Evolutionary conservation across 2,797 vertebrate species (phyloP).

Genomic region (Spondyliosoma cantharus): DNA sequence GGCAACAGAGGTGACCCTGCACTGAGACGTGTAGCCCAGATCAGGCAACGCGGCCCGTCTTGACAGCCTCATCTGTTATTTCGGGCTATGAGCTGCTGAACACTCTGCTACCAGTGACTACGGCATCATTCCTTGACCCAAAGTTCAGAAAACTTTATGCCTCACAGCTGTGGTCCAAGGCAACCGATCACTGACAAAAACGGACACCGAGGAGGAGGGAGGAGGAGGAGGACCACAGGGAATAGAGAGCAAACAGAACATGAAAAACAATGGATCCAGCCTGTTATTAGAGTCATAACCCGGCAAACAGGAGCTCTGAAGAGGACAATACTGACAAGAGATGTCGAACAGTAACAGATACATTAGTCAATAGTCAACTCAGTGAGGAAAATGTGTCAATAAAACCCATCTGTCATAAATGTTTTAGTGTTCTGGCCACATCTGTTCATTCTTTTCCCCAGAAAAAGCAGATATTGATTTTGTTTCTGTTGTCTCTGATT

Average conservation of each 20-base stretch:
- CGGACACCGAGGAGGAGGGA: neutral
- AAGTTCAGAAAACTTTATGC: slow-evolving; percentile 24
- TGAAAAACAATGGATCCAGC: neutral
- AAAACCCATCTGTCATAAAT: neutral
- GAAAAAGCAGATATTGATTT: neutral
- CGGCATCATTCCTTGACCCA: slow-evolving; percentile 27
- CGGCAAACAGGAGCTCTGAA: too few relatives aligned
- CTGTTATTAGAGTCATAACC: neutral
- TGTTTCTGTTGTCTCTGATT: too few relatives aligned
- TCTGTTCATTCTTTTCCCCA: neutral
- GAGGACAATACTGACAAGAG: too few relatives aligned
- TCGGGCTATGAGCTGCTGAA: slow-evolving; percentile 6
- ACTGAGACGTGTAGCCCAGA: slow-evolving; percentile 1
- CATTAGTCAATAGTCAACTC: neutral
- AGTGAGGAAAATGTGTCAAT: neutral
- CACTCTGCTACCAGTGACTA: neutral
- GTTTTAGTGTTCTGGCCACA: neutral
- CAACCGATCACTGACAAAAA: neutral
- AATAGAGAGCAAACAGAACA: neutral
- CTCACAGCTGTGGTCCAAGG: slow-evolving; percentile 38
- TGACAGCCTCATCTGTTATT: slow-evolving; percentile 57
- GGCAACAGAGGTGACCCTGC: slow-evolving; percentile 27
- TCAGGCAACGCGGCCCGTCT: neutral
- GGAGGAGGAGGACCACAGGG: neutral
- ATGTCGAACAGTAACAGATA: neutral